Conservation (phyloP, 2,113 vertebrate species). For the Sigmodon hispidus region DNA sequence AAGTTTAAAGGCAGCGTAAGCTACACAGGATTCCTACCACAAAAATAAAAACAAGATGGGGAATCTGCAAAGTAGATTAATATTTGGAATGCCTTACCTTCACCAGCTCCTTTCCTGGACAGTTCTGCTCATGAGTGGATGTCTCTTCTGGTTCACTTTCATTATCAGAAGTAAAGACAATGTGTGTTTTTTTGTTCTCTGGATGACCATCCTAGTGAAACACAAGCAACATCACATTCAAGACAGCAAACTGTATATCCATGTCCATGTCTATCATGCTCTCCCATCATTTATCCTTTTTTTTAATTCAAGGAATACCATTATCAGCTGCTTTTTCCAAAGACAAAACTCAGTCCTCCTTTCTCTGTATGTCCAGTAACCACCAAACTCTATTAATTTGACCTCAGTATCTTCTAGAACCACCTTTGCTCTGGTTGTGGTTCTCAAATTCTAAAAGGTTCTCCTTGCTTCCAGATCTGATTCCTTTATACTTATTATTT, state of each 20-base stretch:
- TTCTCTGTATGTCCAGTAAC: not conserved
- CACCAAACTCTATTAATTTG: not conserved
- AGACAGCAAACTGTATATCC: not conserved
- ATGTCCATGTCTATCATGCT: not conserved
- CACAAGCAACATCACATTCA: not conserved
- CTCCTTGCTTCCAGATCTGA: not conserved
- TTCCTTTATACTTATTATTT: not conserved
- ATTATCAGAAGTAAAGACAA: constrained; percentile 91
- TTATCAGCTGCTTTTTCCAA: not conserved
- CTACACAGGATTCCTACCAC: not conserved
- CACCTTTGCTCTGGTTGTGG: not conserved
- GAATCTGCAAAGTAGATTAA: not conserved
- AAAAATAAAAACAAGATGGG: not conserved
- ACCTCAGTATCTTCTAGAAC: not conserved
- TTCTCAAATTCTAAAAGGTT: not conserved
- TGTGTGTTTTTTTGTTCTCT: constrained; percentile 88
- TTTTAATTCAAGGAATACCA: not conserved
- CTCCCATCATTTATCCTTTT: not conserved
- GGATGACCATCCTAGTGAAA: constrained; percentile 86
- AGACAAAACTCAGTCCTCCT: not conserved
- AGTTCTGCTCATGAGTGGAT: constrained; percentile 54
- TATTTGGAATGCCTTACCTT: constrained; percentile 77
- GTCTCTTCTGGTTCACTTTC: constrained; percentile 82
- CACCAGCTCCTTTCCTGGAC: not conserved
- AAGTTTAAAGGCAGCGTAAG: not conserved